These are phyloP conservation scores for Dallia pectoralis DNA, from an alignment of 2,797 vertebrate species.

Conservation along the genomic window DNA sequence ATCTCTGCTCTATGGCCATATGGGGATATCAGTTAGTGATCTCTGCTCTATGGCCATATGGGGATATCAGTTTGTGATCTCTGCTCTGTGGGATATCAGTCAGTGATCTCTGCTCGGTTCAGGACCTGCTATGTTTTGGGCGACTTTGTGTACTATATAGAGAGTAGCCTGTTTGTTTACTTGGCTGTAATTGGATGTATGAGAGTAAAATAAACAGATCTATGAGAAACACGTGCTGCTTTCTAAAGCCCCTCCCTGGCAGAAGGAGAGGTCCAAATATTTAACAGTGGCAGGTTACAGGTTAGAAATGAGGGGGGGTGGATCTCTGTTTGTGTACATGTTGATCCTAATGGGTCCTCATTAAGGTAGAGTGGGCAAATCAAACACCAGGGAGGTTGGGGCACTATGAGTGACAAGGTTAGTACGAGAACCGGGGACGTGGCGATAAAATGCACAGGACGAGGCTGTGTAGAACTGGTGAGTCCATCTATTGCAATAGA, in stretches of 20 bases:
- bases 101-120: slow-evolving; percentile 6
- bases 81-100: too few species aligned
- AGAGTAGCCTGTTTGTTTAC: slow-evolving; percentile 60
- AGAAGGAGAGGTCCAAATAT: slow-evolving; percentile 55
- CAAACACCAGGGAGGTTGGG: slow-evolving; percentile 16
- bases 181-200: slow-evolving; percentile 60
- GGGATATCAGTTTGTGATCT: too few species aligned
- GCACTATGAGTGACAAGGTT: slow-evolving; percentile 15
- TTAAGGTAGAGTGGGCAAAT: slow-evolving; percentile 21
- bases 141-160: slow-evolving; percentile 36
- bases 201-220: slow-evolving; percentile 69
- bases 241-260: slow-evolving; percentile 66
- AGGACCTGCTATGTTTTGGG: slow-evolving; percentile 40
- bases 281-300: slow-evolving; percentile 26
- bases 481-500: background rate
- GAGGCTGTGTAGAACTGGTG: slow-evolving; percentile 3
- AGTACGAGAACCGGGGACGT: slow-evolving; percentile 7
- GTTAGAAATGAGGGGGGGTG: slow-evolving; percentile 29
- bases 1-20: too few species aligned
- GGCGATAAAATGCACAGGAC: background rate
- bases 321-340: slow-evolving; percentile 46
- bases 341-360: slow-evolving; percentile 49
- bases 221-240: slow-evolving; percentile 72
- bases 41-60: too few species aligned
- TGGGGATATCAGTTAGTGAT: slow-evolving; percentile 14